A percentile compares a stretch with the other conserved stretches of the same genome.
Conservation (phyloP, 2,113 vertebrate species). For the Epinephelus cyanopodus region DNA sequence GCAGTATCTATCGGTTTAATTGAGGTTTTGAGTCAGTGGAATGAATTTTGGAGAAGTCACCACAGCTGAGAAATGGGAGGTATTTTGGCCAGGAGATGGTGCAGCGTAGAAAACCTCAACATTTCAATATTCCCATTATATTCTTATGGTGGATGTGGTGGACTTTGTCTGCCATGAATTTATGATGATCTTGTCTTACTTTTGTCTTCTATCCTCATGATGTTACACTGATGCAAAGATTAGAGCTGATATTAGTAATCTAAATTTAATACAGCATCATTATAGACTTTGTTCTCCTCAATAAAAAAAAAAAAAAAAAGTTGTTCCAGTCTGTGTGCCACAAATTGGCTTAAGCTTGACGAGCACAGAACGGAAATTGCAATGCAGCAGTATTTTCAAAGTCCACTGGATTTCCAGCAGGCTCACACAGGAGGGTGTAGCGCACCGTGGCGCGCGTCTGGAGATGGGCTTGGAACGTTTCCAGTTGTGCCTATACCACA, state of each 20-base stretch:
- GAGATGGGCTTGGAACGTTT: slow-evolving; percentile 59
- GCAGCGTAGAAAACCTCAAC: slow-evolving; percentile 62
- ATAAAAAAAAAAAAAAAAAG: slow-evolving; percentile 22
- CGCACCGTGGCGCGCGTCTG: slow-evolving; percentile 60
- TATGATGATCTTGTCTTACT: slow-evolving; percentile 41
- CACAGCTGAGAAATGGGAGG: slow-evolving; percentile 68
- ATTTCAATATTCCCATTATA: slow-evolving; percentile 63
- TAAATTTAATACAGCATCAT: slow-evolving; percentile 35
- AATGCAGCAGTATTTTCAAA: slow-evolving; percentile 64
- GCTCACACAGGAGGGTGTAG: slow-evolving; percentile 46
- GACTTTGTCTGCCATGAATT: slow-evolving; percentile 27
- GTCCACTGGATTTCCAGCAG: slow-evolving; percentile 52
- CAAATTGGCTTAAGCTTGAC: slow-evolving; percentile 47
- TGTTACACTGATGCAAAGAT: neutral
- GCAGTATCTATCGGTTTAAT: slow-evolving; percentile 75
- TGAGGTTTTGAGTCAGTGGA: slow-evolving; percentile 66
- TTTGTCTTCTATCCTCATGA: slow-evolving; percentile 6
- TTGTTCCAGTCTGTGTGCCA: slow-evolving; percentile 56
- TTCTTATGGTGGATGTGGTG: slow-evolving; percentile 55
- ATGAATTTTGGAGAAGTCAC: slow-evolving; percentile 64
- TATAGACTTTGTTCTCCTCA: slow-evolving; percentile 13
- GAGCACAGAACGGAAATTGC: slow-evolving; percentile 62
- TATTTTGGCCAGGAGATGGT: slow-evolving; percentile 60
- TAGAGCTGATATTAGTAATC: slow-evolving; percentile 21
- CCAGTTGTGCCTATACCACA: slow-evolving; percentile 70